Base-by-base conservation (phyloP, 2,113 vertebrate species). In the Ariopsis seemanni region DNA sequence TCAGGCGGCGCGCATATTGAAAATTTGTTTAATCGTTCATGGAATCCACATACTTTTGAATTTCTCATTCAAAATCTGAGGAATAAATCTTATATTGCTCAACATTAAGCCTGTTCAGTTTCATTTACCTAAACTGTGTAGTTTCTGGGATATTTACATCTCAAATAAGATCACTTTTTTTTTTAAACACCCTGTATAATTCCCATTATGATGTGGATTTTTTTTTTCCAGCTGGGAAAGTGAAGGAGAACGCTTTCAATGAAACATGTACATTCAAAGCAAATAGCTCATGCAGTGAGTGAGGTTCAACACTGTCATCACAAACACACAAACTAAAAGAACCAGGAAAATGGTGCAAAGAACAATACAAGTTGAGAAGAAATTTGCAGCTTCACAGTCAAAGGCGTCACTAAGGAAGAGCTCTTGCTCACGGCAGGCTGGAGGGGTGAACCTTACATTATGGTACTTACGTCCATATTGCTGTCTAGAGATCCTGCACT, bases 401-500 rank as follows among this genome's bases (percentile, higher is more conserved):
- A 30, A 94, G 95, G 94, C 93, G 95, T 95, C 91, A 94, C 93
- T 94, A 60, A 92, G 94, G 94, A 95, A 20, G 93, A 96, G 95
- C 95, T 62, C 55, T 75, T 60, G 18, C 55, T 57, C 53, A 60
- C 2, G 55, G 69, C 55, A 67, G 93, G 95, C 96, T 93, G 93
- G 91, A 65, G 58, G 72, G 77, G 67, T 89, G 92, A 94, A 93
- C 96, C 96, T 96, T 96, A 99, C 97, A 55, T 75, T 88, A 63
- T 79, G 5, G 74, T 91, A 91, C 90, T 99, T 99, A 99, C 98
- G 97, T 99, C 98, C 96, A 99, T 97, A 97, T 97, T 98, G 97
- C 97, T 99, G 97, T 99, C 97, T 99, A 99, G 97, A 94, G 98
- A 99, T 99, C 98, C 98, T 95, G 97, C 98, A 97, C 98, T 99